A percentile compares a stretch with the other conserved stretches of the same genome.
phyloP scores from a whole-genome alignment of 2,113 vertebrate species.

The Amazona guildingii region DNA sequence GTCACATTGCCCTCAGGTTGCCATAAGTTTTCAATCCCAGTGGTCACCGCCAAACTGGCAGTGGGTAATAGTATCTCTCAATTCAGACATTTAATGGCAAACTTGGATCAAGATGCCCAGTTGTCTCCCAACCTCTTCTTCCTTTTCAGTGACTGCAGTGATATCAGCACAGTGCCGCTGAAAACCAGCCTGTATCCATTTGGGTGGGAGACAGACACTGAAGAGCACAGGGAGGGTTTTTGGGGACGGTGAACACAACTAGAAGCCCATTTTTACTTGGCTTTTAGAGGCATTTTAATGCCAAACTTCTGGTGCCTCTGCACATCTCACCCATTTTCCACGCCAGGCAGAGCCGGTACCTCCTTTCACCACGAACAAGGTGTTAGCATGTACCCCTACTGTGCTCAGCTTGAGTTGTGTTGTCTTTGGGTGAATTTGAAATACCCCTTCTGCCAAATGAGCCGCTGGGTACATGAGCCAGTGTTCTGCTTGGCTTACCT shows the following conservation, averaged over 20 bases:
- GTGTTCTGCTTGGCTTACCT: not conserved
- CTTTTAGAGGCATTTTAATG: not conserved
- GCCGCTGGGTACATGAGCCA: not conserved
- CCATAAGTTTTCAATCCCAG: not conserved
- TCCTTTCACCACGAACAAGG: not conserved
- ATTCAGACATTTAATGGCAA: not conserved
- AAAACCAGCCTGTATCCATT: not conserved
- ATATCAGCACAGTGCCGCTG: not conserved
- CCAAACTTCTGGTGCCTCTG: not conserved
- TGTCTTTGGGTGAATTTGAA: conserved; percentile 3
- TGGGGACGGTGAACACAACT: not conserved
- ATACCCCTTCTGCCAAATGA: not conserved
- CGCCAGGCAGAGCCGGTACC: not conserved
- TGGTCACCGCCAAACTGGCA: not conserved
- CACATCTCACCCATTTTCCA: not conserved
- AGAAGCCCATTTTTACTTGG: not conserved
- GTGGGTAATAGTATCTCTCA: not conserved
- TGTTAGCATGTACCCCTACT: rapidly evolving
- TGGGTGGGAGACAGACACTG: not conserved
- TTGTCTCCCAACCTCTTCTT: not conserved
- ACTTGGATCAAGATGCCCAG: not conserved
- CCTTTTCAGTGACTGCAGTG: not conserved
- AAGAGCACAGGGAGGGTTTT: not conserved
- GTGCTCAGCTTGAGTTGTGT: not conserved
- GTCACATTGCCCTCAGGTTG: not conserved